phyloP scores from a whole-genome alignment of 2,113 vertebrate species.

The Cyprinodon brontotheroides region DNA sequence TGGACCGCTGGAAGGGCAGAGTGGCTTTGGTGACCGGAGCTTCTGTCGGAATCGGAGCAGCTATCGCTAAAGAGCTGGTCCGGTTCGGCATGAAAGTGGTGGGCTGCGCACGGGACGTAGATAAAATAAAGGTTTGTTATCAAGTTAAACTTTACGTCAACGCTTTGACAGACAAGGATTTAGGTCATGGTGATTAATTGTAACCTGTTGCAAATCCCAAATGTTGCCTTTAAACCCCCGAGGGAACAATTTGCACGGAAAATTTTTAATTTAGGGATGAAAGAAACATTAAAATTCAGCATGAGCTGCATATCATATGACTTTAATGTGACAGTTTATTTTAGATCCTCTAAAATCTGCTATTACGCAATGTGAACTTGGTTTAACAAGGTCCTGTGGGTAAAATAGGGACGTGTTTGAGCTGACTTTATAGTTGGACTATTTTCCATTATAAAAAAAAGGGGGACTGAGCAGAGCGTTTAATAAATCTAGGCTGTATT shows the following conservation, averaged over 20 bases:
- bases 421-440: neutral
- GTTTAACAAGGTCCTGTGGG: neutral
- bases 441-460: neutral
- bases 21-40: slow-evolving; percentile 89
- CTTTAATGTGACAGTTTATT: neutral
- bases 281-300: neutral
- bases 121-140: slow-evolving; percentile 82
- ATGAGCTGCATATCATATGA: neutral
- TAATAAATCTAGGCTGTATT: neutral
- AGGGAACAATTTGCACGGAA: neutral
- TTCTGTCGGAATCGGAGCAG: slow-evolving; percentile 86
- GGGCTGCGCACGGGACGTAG: slow-evolving; percentile 85
- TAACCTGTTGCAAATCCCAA: too few species aligned
- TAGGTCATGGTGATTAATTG: too few species aligned
- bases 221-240: neutral
- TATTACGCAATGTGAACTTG: neutral
- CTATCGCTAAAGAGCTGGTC: slow-evolving; percentile 82
- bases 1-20: slow-evolving; percentile 87
- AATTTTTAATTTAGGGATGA: neutral
- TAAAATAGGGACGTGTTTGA: neutral
- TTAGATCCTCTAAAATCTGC: neutral
- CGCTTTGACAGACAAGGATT: neutral
- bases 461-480: too few species aligned
- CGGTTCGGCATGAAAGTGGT: slow-evolving; percentile 87
- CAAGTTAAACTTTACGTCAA: neutral